A percentile compares a stretch with the other conserved stretches of the same genome.
phyloP scores from a whole-genome alignment of 37 sponge, comb jelly and placozoan species.

The Halisarca cf. caerulea region DNA sequence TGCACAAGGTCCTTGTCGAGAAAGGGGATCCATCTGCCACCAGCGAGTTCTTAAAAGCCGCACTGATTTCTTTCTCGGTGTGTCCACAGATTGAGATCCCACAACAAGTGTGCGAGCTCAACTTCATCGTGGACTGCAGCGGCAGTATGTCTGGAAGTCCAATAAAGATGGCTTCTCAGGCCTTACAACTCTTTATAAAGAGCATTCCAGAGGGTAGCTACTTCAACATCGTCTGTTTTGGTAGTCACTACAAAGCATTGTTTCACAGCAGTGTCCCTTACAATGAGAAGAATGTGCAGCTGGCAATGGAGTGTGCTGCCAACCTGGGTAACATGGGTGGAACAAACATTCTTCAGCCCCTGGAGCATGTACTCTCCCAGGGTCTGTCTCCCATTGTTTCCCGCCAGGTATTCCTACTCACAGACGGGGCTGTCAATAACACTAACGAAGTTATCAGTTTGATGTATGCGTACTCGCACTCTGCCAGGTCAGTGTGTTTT shows the following conservation, averaged over 20 bases:
- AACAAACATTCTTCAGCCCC: constrained; percentile 57
- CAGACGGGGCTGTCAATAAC: constrained; percentile 66
- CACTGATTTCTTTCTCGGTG: too few relatives aligned
- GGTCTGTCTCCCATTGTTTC: constrained; percentile 12
- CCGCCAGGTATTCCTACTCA: constrained; percentile 59
- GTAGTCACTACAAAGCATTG: constrained; percentile 39
- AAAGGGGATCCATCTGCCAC: background rate
- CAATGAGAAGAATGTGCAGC: constrained; percentile 47
- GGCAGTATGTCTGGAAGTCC: constrained; percentile 65
- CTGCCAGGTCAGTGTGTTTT: constrained; percentile 33
- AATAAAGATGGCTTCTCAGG: constrained; percentile 49
- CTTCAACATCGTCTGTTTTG: constrained; percentile 84
- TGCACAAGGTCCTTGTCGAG: constrained; percentile 45
- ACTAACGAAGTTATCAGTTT: constrained; percentile 38
- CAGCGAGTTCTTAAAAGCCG: constrained; percentile 36
- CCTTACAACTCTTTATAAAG: constrained; percentile 61
- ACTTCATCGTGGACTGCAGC: constrained; percentile 75
- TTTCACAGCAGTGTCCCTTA: constrained; percentile 47
- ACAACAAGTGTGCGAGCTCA: constrained; percentile 58
- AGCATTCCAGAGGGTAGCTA: constrained; percentile 55
- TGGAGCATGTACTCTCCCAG: constrained; percentile 46
- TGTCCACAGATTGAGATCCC: background rate
- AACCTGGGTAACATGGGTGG: constrained; percentile 53
- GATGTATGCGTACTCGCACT: constrained; percentile 43
- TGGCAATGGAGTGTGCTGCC: constrained; percentile 43